A percentile compares a stretch with the other conserved stretches of the same genome.
Conservation (phyloP, 2,113 vertebrate species). For the Mormyrus iriodes region DNA sequence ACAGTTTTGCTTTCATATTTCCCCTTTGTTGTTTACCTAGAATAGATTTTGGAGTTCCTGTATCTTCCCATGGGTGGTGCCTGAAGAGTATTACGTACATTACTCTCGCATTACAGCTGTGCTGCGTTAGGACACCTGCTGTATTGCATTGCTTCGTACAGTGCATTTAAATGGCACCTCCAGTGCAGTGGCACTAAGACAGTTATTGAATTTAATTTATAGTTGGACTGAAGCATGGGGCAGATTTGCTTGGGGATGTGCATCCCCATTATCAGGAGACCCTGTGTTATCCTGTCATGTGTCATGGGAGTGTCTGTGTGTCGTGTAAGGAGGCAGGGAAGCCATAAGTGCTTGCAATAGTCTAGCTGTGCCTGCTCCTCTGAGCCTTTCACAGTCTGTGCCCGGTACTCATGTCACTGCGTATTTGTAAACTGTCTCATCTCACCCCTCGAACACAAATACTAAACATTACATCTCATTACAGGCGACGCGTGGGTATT, state of each 20-base stretch:
- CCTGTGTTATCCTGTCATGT: background rate
- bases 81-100: background rate
- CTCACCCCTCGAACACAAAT: background rate
- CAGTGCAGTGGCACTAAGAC: background rate
- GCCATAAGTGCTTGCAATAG: background rate
- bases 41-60: background rate
- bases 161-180: background rate
- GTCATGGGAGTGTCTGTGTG: background rate
- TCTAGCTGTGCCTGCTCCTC: background rate
- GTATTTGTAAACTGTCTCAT: background rate
- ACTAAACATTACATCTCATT: background rate
- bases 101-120: background rate
- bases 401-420: background rate
- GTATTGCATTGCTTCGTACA: background rate
- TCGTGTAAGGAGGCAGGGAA: background rate
- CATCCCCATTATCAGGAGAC: background rate
- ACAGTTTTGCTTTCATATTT: background rate
- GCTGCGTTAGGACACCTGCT: background rate
- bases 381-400: background rate
- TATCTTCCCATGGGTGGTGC: background rate
- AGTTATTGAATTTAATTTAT: slow-evolving; percentile 11
- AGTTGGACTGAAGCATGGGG: background rate
- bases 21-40: background rate
- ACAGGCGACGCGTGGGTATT: no score
- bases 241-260: background rate